Conservation (phyloP, 1,140 invertebrate species). For the Trichogramma pretiosum region DNA sequence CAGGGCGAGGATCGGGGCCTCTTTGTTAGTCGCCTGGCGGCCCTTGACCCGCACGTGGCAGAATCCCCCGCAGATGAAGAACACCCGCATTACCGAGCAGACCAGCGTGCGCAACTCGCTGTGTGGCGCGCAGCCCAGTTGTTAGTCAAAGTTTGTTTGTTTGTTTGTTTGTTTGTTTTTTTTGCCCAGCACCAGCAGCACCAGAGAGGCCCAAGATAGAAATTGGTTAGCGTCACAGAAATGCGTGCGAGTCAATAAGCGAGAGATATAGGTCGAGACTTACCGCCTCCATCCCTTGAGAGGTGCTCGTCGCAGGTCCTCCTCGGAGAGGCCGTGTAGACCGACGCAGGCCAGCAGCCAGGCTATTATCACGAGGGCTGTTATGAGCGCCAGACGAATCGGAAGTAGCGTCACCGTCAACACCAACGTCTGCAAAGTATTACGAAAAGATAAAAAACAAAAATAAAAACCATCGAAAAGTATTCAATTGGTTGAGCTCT, state of each 20-base stretch:
- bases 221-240: background rate
- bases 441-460: too few relatives aligned
- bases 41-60: slow-evolving; percentile 64
- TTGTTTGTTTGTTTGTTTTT: slow-evolving; percentile 16
- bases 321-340: slow-evolving; percentile 64
- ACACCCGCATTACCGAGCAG: slow-evolving; percentile 58
- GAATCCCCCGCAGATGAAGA: slow-evolving; percentile 75
- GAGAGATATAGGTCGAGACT: slow-evolving; percentile 23
- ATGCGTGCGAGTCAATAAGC: background rate
- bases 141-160: too few relatives aligned
- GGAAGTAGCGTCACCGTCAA: slow-evolving; percentile 70
- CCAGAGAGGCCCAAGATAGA: too few relatives aligned
- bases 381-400: slow-evolving; percentile 65
- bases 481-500: too few relatives aligned
- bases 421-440: slow-evolving; percentile 66
- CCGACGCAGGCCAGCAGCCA: slow-evolving; percentile 75
- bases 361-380: slow-evolving; percentile 64
- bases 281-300: slow-evolving; percentile 78
- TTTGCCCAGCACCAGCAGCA: too few relatives aligned
- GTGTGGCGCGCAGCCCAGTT: slow-evolving; percentile 27
- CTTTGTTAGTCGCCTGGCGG: slow-evolving; percentile 51
- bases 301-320: slow-evolving; percentile 64
- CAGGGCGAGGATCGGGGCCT: slow-evolving; percentile 78
- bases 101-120: slow-evolving; percentile 53
- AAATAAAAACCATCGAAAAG: too few relatives aligned